Percentiles rank a stretch among this genome's conserved stretches.
phyloP scores from a whole-genome alignment of 1,140 invertebrate genomes.

The Drosophila ironensis region DNA sequence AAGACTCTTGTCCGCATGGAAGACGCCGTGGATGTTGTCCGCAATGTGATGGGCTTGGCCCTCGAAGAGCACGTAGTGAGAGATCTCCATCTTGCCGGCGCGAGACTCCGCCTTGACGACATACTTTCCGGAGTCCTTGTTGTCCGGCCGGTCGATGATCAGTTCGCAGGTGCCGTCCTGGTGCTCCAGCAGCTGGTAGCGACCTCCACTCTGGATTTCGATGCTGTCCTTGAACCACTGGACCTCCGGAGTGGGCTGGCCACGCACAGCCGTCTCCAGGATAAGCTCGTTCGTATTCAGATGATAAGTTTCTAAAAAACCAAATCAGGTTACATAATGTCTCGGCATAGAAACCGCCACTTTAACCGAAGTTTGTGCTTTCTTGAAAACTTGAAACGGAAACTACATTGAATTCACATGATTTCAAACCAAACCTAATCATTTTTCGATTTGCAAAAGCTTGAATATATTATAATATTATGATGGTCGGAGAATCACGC shows the following conservation, averaged over 20 bases:
- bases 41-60: constrained; percentile 72
- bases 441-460: too few relatives aligned
- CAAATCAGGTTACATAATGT: constrained; percentile 33
- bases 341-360: constrained; percentile 2
- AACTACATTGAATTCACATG: too few relatives aligned
- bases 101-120: constrained; percentile 70
- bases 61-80: constrained; percentile 71
- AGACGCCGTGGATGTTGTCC: constrained; percentile 81
- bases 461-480: too few relatives aligned
- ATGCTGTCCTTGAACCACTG: constrained; percentile 92
- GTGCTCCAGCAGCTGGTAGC: constrained; percentile 64
- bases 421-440: too few relatives aligned
- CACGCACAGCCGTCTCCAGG: constrained; percentile 85
- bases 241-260: constrained; percentile 89
- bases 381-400: too few relatives aligned
- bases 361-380: neutral
- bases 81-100: constrained; percentile 76
- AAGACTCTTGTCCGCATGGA: constrained; percentile 78
- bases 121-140: constrained; percentile 77
- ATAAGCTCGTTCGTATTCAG: constrained; percentile 78
- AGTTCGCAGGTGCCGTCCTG: constrained; percentile 75
- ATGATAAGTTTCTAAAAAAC: constrained; percentile 76
- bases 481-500: too few relatives aligned
- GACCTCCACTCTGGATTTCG: constrained; percentile 81
- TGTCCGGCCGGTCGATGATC: constrained; percentile 69